A percentile compares a stretch with the other conserved stretches of the same genome.
These are phyloP conservation scores for Antitype chi DNA, from an alignment of 2,888 invertebrate species.

Conservation along the genomic window DNA sequence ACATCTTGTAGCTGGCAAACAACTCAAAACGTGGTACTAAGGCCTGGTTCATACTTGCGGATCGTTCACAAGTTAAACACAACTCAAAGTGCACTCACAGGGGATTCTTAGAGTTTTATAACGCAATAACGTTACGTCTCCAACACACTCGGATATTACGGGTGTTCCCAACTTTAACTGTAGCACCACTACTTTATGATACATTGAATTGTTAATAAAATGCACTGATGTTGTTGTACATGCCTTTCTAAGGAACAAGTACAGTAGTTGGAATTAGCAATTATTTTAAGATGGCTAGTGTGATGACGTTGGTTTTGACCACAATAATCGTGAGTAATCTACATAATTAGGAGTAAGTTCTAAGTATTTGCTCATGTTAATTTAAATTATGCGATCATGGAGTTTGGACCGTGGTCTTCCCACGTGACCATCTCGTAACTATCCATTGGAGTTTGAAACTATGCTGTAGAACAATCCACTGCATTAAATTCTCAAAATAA, in stretches of 20 bases:
- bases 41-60: conserved; percentile 57
- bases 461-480: background rate
- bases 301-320: conserved; percentile 24
- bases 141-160: conserved; percentile 74
- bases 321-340: conserved; percentile 29
- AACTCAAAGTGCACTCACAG: conserved; percentile 76
- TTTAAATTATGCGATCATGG: background rate
- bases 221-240: conserved; percentile 40
- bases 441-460: background rate
- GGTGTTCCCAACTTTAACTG: conserved; percentile 76
- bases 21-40: conserved; percentile 28
- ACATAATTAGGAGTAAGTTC: background rate
- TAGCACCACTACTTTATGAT: conserved; percentile 67
- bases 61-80: conserved; percentile 77
- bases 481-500: background rate
- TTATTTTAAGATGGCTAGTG: conserved; percentile 2
- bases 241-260: conserved; percentile 17
- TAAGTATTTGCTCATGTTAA: conserved; percentile 15
- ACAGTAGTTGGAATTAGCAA: conserved; percentile 5
- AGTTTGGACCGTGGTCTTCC: background rate
- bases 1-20: conserved; percentile 39
- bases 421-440: background rate
- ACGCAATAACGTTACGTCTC: conserved; percentile 81
- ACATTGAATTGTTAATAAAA: conserved; percentile 62
- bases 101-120: conserved; percentile 82